Base-by-base conservation (phyloP, 2,797 vertebrate species). In the Dryobates pubescens region DNA sequence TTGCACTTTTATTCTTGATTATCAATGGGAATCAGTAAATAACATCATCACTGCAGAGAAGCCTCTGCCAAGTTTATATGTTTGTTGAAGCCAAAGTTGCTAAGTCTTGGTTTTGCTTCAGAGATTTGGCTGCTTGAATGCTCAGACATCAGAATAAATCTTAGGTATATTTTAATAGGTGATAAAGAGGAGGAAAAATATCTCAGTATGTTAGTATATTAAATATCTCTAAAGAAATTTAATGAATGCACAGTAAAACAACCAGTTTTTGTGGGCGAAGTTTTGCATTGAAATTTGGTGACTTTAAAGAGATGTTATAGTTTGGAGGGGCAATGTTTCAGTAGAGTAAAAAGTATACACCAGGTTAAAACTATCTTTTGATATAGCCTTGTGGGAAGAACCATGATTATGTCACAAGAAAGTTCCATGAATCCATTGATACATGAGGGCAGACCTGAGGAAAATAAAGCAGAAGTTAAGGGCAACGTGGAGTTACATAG, bases 31-130 rank as follows among this genome's bases (percentile, higher is more conserved):
- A 80, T 8, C 20, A 36, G 65, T 59, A 53, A 72, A 30, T 91
- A 94, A 93, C 80, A 57, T 49, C 32, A 17, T 89, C 76, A 87
- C 61, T 92, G 68, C 58, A 93, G 82, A 41, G 32, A 26, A 79
- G 18, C 71, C 75, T 82, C 49, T 13, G 34, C 86, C 85, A 96
- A 87, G 61, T 88, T 89, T 51, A 36, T 88, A 80, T 94, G 93
- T 86, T 58, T 89, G n/a, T 9, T 94, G 58, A 70, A 94, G 38
- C n/a, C 26, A 58, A 63, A 87, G 8, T 19, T 80, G 24, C 20
- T 78, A 64, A 74, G 15, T 73, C 43, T 62, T 81, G 62, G 84
- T 67, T 88, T 32, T 93, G 38, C 36, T 90, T 49, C 45, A 86
- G 30, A 67, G 26, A 88, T 57, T 82, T 89, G 17, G 18, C 18